Conservation (phyloP, 64 coral and sea anemone species). For the Montipora cactus region DNA sequence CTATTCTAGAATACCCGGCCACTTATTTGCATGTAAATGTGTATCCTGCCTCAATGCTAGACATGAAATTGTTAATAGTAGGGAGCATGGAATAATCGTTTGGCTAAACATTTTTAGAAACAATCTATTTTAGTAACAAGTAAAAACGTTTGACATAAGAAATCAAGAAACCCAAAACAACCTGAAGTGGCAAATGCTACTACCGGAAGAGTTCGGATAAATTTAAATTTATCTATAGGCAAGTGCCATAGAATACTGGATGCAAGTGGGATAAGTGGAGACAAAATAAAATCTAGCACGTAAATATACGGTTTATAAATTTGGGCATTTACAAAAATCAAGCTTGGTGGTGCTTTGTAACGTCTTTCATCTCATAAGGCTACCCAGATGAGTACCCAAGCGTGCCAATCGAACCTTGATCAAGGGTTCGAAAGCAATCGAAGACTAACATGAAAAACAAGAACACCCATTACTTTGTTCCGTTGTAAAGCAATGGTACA, state of each 20-base stretch:
- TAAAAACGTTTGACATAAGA: not conserved
- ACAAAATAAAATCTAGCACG: not conserved
- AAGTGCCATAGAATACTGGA: not conserved
- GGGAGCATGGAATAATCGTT: not conserved
- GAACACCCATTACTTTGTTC: not conserved
- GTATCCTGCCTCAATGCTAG: not conserved
- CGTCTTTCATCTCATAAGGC: not conserved
- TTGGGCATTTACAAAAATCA: not conserved
- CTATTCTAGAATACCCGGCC: not conserved
- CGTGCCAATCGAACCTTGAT: slow-evolving; percentile 6
- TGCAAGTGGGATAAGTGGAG: not conserved
- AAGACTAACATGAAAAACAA: not conserved
- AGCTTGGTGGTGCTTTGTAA: not conserved
- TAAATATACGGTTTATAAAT: not conserved
- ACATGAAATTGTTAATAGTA: not conserved
- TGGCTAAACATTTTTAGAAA: not conserved
- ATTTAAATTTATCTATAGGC: not conserved
- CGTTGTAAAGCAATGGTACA: not conserved
- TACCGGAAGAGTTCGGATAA: not conserved
- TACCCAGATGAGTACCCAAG: slow-evolving; percentile 28
- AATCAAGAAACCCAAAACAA: not conserved
- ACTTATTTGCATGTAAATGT: not conserved
- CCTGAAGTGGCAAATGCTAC: not conserved
- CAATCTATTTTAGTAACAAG: not conserved
- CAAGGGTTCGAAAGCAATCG: not conserved